phyloP scores from a whole-genome alignment of 2,888 invertebrate species.

The Danaus chrysippus region DNA sequence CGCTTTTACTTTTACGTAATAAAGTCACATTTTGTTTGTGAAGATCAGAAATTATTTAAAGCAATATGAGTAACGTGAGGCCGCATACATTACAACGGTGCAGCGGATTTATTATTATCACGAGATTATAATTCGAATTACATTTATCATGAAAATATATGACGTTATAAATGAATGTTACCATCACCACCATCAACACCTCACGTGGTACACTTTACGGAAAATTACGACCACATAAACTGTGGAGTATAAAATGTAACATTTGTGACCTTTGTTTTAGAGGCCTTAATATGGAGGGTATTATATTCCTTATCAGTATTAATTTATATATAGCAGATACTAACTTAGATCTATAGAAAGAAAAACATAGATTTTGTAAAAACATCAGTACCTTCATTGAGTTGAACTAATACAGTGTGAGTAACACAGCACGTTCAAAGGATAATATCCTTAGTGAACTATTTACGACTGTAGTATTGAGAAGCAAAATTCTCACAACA shows the following conservation, averaged over 20 bases:
- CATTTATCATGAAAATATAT: slow-evolving; percentile 27
- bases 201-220: slow-evolving; percentile 8
- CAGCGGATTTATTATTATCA: slow-evolving; percentile 35
- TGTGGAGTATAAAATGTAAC: no score
- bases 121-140: slow-evolving; percentile 31
- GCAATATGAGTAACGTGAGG: slow-evolving; percentile 36
- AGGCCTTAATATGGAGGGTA: no score
- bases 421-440: no score
- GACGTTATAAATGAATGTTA: slow-evolving; percentile 26
- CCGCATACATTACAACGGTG: slow-evolving; percentile 34
- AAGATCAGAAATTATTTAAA: slow-evolving; percentile 26
- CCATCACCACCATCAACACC: slow-evolving; percentile 23
- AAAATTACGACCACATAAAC: background rate
- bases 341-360: no score
- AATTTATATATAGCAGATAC: no score
- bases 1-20: slow-evolving; percentile 11
- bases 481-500: background rate
- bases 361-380: no score
- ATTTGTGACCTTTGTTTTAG: no score
- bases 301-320: no score
- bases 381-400: no score
- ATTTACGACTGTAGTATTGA: background rate
- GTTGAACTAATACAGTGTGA: no score
- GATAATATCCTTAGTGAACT: background rate
- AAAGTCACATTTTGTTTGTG: slow-evolving; percentile 17